Base-by-base conservation (phyloP, 2,797 vertebrate genomes). In the Corythornis leucogaster region DNA sequence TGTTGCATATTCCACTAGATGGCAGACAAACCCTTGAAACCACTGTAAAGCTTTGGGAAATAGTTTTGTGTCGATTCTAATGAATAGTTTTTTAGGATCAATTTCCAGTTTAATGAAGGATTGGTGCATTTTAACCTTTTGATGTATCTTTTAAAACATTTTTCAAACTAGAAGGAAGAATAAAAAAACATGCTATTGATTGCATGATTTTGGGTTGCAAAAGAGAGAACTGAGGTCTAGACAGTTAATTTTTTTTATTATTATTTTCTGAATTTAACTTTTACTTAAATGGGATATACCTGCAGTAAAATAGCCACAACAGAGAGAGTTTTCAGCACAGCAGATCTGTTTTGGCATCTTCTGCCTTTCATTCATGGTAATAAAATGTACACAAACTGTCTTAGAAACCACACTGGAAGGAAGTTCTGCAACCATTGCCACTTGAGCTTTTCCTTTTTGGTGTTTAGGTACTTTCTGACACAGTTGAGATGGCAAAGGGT, bases 1-100 rank as follows among this genome's bases (percentile, higher is more conserved):
- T 70, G 11, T 92, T 80, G 22, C 8, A 21, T 92, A 68, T 86
- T 96, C 98, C 98, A 98, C 98, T 98, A 98, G 98, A 96, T 98
- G 98, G 98, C 98, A 98, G 97, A 80, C 96, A 96, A 96, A 95
- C 93, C 97, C 94, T 97, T 95, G 80, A 61, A 96, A 97, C 85
- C 28, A 42, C 85, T 57, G 67, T 53, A 48, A 81, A 59, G 54
- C 9, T 1, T 13, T 50, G 30, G 63, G 59, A 93, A 93, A 79
- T 91, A 85, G 63, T 87, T 96, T 92, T 66, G 74, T 35, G 38
- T 85, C 87, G 55, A 80, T 95, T 95, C 90, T 95, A 91, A 95
- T 96, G 95, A 93, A 91, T 25, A 85, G 35, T 94, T 57, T 59
- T 92, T 87, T 92, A 94, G 73, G 89, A 94, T 96, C 90, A 93